Conservation (phyloP, 2,888 invertebrate genomes). For the Papilio elwesi region DNA sequence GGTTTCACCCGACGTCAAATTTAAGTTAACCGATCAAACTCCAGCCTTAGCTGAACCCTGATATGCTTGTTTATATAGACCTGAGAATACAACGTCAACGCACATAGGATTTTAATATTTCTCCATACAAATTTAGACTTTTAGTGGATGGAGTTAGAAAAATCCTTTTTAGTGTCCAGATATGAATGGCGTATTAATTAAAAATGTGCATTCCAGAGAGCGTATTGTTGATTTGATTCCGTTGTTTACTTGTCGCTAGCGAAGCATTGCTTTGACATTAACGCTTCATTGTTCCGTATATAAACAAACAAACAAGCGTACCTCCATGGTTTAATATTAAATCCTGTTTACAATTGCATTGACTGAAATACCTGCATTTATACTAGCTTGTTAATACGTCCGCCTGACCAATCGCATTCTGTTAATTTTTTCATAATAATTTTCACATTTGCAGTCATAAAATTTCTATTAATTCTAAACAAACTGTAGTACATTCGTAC, state of each 20-base stretch:
- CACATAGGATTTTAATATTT: not conserved
- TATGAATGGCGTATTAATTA: not conserved
- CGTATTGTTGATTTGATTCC: slow-evolving; percentile 29
- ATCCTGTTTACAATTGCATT: slow-evolving; percentile 24
- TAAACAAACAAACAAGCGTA: slow-evolving; percentile 19
- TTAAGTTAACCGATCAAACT: too few species aligned
- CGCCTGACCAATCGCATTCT: not conserved
- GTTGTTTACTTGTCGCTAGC: slow-evolving; percentile 27
- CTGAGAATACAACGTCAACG: too few species aligned
- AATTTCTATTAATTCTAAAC: not conserved
- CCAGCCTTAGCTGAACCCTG: too few species aligned
- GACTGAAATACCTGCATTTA: not conserved
- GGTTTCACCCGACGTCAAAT: too few species aligned
- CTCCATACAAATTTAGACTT: too few species aligned
- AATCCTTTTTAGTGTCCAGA: too few species aligned
- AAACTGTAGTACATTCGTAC: not conserved
- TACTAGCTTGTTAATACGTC: slow-evolving; percentile 1
- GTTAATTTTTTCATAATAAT: not conserved
- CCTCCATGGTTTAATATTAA: slow-evolving; percentile 15
- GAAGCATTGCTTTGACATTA: slow-evolving; percentile 30
- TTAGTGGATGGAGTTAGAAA: too few species aligned
- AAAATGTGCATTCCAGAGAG: slow-evolving; percentile 22
- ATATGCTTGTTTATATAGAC: too few species aligned
- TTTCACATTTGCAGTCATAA: not conserved
- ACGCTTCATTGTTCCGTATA: slow-evolving; percentile 28